A percentile compares a stretch with the other conserved stretches of the same genome.
Conservation (phyloP, 2,888 invertebrate genomes). For the Didymodactylos carnosus region DNA sequence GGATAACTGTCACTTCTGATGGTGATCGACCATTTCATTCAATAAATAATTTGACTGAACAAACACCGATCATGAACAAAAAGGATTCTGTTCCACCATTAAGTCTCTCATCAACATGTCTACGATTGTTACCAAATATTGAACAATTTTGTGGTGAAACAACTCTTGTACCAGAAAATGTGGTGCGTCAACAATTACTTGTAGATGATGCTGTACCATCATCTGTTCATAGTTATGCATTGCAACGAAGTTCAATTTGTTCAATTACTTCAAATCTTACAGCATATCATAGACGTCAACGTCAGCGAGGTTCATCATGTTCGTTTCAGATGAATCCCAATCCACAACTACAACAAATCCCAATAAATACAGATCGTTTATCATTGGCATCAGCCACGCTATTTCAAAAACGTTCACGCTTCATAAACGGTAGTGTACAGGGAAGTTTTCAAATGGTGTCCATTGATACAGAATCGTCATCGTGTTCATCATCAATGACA, state of each 20-base stretch:
- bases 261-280: not conserved
- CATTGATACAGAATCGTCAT: not conserved
- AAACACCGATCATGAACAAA: not conserved
- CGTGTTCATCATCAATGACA: not conserved
- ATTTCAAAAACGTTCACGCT: not conserved
- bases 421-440: not conserved
- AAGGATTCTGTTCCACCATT: not conserved
- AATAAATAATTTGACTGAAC: not conserved
- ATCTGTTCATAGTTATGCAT: not conserved
- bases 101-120: not conserved
- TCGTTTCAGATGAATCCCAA: too few relatives aligned
- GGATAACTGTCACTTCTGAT: not conserved
- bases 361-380: too few relatives aligned
- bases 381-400: not conserved
- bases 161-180: not conserved
- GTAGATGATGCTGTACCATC: not conserved
- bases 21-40: not conserved
- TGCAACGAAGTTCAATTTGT: not conserved
- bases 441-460: not conserved
- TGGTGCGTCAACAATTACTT: not conserved
- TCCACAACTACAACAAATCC: too few relatives aligned
- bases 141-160: not conserved
- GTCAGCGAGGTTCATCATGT: not conserved
- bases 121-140: not conserved
- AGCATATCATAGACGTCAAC: not conserved